Evolutionary conservation across 2,113 vertebrate genomes (phyloP).

Genomic region (Tringa solitaria): DNA sequence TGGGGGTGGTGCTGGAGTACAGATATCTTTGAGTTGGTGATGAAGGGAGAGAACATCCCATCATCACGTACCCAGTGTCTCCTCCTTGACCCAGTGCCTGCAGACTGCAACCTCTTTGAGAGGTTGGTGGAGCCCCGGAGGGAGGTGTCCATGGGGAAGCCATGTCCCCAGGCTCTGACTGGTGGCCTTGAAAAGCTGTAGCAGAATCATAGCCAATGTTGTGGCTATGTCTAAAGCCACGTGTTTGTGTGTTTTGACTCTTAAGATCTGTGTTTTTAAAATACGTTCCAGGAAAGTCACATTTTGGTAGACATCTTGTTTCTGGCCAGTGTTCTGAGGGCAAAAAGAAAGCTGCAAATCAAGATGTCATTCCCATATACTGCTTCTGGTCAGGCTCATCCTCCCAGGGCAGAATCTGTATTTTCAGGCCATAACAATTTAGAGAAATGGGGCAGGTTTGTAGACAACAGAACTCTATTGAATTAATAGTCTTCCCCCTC

Average conservation of each 20-base stretch:
- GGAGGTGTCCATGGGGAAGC: not conserved
- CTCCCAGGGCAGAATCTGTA: not conserved
- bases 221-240: not conserved
- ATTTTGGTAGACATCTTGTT: not conserved
- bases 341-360: not conserved
- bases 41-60: not conserved
- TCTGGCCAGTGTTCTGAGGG: not conserved
- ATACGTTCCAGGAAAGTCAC: not conserved
- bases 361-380: not conserved
- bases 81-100: not conserved
- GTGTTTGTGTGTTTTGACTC: conserved; percentile 31
- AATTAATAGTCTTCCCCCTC: not conserved
- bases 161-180: not conserved
- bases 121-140: not conserved
- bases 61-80: not conserved
- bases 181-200: not conserved
- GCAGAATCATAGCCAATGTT: not conserved
- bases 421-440: not conserved
- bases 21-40: not conserved
- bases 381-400: not conserved
- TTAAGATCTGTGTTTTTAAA: not conserved
- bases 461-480: not conserved
- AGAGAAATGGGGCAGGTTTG: not conserved
- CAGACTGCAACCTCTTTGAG: not conserved
- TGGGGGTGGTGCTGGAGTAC: not conserved